Base-by-base conservation (phyloP, 2,888 invertebrate genomes). In the Papilio gigon region DNA sequence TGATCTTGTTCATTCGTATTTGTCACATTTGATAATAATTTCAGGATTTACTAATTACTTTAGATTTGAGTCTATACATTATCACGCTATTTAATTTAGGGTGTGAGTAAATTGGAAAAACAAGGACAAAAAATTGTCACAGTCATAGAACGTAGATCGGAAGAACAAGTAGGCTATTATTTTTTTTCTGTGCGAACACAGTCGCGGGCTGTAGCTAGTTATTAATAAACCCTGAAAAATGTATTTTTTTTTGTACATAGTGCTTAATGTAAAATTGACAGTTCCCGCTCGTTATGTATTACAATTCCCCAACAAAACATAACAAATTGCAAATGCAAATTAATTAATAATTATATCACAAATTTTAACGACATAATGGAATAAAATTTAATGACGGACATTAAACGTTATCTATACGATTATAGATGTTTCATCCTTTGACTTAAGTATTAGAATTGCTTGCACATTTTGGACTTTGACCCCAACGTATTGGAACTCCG, bases 361-460 rank as follows among this genome's bases (percentile, higher is more conserved):
- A 64, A 64, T 65, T 65, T 25, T 12, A n/a, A 62, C 47, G 17
- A 44, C 20, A 17, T 9, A 60, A 40, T 59, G 27, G 44, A 60
- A 60, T 56, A 37, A 50, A 63, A 44, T 53, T 47, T 44, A 64
- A 53, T 53, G 50, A 60, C 17, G 44, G 37, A 40, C 44, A 60
- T 22, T 22, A 35, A 65, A 17, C 58, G 59, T 17, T 50, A 56
- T 50, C 40, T 67, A 63, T 63, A 58, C 20, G 37, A 50, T 17
- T 64, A 61, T 60, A 64, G 40, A 63, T 60, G 37, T 47, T 60
- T 35, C 17, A 12, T 14, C 42, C 17, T 62, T 61, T 53, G 9
- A 44, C 58, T 64, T 70, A 64, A 44, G 20, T 56, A 56, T 60
- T 56, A 65, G 25, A 58, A 64, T 65, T 64, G 67, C 65, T 70